A percentile compares a stretch with the other conserved stretches of the same genome.
These are phyloP conservation scores for Siniperca chuatsi DNA, from an alignment of 2,113 vertebrate species.

Conservation along the genomic window DNA sequence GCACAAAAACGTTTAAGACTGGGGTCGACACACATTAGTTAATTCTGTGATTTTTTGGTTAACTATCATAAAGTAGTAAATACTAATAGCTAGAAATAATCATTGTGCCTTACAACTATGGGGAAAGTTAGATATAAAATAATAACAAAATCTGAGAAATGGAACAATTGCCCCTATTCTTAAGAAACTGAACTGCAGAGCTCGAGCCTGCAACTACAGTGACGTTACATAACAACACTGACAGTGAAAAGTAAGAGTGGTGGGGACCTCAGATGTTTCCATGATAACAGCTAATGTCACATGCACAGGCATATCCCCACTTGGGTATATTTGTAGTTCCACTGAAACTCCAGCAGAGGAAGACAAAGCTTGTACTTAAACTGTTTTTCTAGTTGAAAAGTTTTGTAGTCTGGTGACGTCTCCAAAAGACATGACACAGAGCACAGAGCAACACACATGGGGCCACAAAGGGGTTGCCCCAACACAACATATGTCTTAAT, in stretches of 20 bases:
- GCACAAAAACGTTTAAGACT: neutral
- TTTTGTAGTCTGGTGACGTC: slow-evolving; percentile 22
- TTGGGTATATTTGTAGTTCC: slow-evolving; percentile 28
- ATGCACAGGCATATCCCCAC: neutral
- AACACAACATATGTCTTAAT: neutral
- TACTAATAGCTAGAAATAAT: neutral
- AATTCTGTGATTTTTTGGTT: neutral
- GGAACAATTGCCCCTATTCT: neutral
- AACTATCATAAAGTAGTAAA: neutral
- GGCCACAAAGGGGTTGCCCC: neutral
- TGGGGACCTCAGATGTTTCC: neutral
- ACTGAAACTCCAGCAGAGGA: slow-evolving; percentile 62
- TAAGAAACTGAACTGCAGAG: neutral
- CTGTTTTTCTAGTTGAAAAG: slow-evolving; percentile 19
- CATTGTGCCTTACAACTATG: neutral
- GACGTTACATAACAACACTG: neutral
- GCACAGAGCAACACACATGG: neutral
- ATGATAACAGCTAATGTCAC: neutral
- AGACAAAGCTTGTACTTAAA: slow-evolving; percentile 43
- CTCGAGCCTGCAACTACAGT: neutral
- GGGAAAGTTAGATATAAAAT: neutral
- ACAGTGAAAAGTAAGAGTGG: neutral
- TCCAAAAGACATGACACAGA: neutral
- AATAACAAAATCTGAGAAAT: neutral
- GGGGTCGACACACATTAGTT: neutral